A percentile compares a stretch with the other conserved stretches of the same genome.
phyloP scores from a whole-genome alignment of 2,888 invertebrate species.

The Pyrgus malvae region DNA sequence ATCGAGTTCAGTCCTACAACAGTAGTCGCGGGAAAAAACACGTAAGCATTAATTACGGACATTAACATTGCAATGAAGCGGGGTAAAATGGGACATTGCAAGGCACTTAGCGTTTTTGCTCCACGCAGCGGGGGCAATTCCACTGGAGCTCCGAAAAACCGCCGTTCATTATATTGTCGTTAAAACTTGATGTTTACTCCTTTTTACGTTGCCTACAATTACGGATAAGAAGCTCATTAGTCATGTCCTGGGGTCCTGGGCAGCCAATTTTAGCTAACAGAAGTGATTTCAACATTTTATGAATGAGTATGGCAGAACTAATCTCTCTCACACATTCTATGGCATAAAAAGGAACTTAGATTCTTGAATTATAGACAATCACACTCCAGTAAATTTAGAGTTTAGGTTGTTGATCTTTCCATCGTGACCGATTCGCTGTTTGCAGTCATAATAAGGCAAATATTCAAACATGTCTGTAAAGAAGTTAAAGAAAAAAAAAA shows the following conservation, averaged over 20 bases:
- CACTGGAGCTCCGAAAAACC: constrained; percentile 14
- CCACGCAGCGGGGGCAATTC: constrained; percentile 2
- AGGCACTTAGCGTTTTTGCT: constrained; percentile 25
- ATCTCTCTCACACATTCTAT: too few relatives aligned
- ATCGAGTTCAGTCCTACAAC: not conserved
- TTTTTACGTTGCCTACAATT: constrained; percentile 12
- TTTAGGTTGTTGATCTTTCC: too few relatives aligned
- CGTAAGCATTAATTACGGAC: constrained; percentile 11
- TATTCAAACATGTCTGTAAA: too few relatives aligned
- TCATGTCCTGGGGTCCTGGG: not conserved
- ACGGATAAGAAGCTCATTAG: constrained; percentile 9
- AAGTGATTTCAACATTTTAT: too few relatives aligned
- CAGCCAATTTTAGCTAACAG: not conserved
- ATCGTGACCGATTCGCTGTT: too few relatives aligned
- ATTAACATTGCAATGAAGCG: constrained; percentile 12
- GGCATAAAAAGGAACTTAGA: too few relatives aligned
- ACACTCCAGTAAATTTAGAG: too few relatives aligned
- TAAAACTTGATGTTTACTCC: constrained; percentile 8
- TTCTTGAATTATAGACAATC: too few relatives aligned
- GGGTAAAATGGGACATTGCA: constrained; percentile 17
- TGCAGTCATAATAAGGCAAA: too few relatives aligned
- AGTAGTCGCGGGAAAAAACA: not conserved
- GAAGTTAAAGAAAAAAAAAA: constrained; percentile 6
- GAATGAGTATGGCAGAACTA: too few relatives aligned
- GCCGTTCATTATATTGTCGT: constrained; percentile 23